These are phyloP conservation scores for Keiferia lycopersicella DNA, from an alignment of 2,888 invertebrate species.

Conservation along the genomic window DNA sequence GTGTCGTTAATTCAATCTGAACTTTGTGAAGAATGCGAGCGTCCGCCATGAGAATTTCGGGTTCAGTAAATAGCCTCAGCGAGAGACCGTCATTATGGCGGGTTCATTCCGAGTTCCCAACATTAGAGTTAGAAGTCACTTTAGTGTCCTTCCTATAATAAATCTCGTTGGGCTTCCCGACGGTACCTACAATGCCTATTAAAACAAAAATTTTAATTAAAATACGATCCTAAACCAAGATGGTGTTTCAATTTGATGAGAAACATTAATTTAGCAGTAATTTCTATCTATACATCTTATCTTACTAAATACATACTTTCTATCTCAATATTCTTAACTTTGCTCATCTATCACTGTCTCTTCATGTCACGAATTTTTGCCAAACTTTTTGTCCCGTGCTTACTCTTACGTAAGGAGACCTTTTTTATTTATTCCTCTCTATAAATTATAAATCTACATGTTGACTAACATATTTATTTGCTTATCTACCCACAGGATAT, in stretches of 20 bases:
- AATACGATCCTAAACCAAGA: slow-evolving; percentile 27
- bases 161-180: slow-evolving; percentile 48
- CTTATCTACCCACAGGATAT: slow-evolving; percentile 22
- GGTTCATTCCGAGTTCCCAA: slow-evolving; percentile 62
- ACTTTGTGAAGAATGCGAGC: slow-evolving; percentile 60
- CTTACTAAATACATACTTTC: neutral
- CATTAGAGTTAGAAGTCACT: slow-evolving; percentile 61
- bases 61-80: slow-evolving; percentile 62
- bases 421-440: neutral
- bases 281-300: neutral
- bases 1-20: slow-evolving; percentile 64
- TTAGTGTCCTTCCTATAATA: slow-evolving; percentile 61
- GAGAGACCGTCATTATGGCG: slow-evolving; percentile 64
- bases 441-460: neutral
- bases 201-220: slow-evolving; percentile 52
- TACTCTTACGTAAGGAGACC: neutral
- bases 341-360: slow-evolving; percentile 5
- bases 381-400: neutral
- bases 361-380: neutral
- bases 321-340: neutral
- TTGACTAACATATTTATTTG: too few species aligned
- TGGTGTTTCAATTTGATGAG: slow-evolving; percentile 38
- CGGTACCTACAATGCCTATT: slow-evolving; percentile 43
- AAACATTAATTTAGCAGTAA: neutral
- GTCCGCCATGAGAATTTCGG: slow-evolving; percentile 62